Conservation (phyloP, 2,113 vertebrate species). For the Apodemus speciosus region DNA sequence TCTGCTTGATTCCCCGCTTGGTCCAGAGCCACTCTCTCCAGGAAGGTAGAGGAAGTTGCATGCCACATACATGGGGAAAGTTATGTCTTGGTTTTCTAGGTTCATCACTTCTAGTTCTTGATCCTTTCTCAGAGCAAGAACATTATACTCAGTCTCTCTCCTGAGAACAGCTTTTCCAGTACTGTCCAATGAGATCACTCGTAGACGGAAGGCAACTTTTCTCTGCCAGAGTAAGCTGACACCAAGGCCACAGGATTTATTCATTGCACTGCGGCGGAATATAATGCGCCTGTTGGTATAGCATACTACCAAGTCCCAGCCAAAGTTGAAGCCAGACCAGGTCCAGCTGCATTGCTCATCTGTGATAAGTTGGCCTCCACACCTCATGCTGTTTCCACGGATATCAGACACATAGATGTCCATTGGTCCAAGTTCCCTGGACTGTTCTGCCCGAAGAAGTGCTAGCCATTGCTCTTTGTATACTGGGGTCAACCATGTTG, state of each 20-base stretch:
- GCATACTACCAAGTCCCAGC: conserved; percentile 57
- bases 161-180: conserved; percentile 19
- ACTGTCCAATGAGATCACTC: conserved; percentile 14
- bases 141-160: neutral
- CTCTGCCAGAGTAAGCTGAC: conserved; percentile 52
- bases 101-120: conserved; percentile 32
- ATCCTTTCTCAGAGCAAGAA: conserved; percentile 11
- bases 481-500: neutral
- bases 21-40: accelerated
- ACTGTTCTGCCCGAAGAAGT: conserved; percentile 2
- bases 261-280: neutral
- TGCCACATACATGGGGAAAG: conserved; percentile 48
- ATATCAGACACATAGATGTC: accelerated
- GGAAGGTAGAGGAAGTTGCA: conserved; percentile 53
- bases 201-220: conserved; percentile 36
- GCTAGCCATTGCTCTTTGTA: conserved; percentile 52
- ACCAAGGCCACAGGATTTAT: neutral
- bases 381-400: conserved; percentile 19
- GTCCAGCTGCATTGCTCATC: conserved; percentile 31
- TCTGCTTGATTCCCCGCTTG: neutral
- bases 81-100: neutral
- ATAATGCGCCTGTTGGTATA: conserved; percentile 10
- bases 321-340: conserved; percentile 14
- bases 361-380: neutral
- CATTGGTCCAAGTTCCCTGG: neutral